A percentile compares a stretch with the other conserved stretches of the same genome.
Evolutionary conservation across 2,888 invertebrate genomes (phyloP).

Genomic region (Theodoxus fluviatilis): DNA sequence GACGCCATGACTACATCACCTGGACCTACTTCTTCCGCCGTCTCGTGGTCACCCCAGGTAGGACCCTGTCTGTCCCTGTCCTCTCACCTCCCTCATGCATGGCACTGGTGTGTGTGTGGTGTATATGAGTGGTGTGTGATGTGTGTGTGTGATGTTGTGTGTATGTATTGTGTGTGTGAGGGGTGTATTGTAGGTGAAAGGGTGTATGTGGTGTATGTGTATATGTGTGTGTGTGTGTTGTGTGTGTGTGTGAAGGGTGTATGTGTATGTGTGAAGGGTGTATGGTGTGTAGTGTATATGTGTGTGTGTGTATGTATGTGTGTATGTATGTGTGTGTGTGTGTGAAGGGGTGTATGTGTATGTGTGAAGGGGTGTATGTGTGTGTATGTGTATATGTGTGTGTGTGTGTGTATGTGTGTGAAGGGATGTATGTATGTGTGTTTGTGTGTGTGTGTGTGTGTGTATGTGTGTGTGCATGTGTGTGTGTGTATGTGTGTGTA

Average conservation of each 20-base stretch:
- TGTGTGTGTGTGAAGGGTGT: no score
- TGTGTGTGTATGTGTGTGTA: not conserved
- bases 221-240: no score
- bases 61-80: slow-evolving; percentile 17
- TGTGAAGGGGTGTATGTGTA: not conserved
- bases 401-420: not conserved
- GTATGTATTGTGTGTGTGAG: no score
- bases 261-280: no score
- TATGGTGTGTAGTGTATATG: no score
- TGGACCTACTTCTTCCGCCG: slow-evolving; percentile 98
- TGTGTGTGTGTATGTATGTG: slow-evolving; percentile 7
- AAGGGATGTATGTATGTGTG: not conserved
- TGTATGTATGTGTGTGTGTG: slow-evolving; percentile 12
- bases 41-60: slow-evolving; percentile 81
- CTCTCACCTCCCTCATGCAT: no score
- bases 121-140: no score
- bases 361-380: not conserved
- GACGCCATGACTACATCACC: slow-evolving; percentile 93
- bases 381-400: slow-evolving; percentile 9
- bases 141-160: no score
- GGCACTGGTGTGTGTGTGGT: no score
- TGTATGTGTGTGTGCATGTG: slow-evolving; percentile 7
- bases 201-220: no score
- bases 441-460: slow-evolving; percentile 20
- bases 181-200: no score